Evolutionary conservation across 64 coral and sea anemone species (phyloP), one percentile per base, ranked within the genome.

Genomic region (Stylophora pistillata): DNA sequence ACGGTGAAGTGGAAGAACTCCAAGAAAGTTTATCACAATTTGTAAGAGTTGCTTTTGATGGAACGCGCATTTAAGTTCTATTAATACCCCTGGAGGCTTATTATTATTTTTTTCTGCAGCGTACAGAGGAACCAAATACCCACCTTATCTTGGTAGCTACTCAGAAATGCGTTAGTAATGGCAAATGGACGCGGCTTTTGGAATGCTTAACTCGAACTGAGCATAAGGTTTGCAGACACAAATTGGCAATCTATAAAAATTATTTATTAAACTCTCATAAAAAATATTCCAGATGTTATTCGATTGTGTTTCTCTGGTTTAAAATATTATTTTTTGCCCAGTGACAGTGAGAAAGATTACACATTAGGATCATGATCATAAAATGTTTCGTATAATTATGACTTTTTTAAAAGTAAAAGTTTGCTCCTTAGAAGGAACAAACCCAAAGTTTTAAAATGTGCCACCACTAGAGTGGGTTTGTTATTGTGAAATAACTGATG

Each of bases 131-230:
- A 20, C 80, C 80, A 15, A 84, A 32, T 84, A 65, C 80, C 23
- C 61, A 84, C 80, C 80, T 84, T 2, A 84, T 84, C 21, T 53
- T 84, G 20, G 80, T 84, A 68, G 60, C 80, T 84, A 21, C 23
- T 53, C 33, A 84, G 34, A 84, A 84, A 15, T 84, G 80, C 59
- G 65, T 84, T 37, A 63, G 53, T 15, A 70, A 15, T 70, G 80
- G 61, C 0, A 84, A 84, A 23, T 54, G 20, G 61, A 84, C 32
- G 16, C 29, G 69, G 28, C 80, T 84, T 68, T 60, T 70, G 17
- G 80, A 84, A 13, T 7, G 20, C 69, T 69, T 84, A 18, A 69
- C 80, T 84, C 59, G 30, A 31, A 37, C 80, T 23, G 61, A 84
- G 5, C 20, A 84, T 84, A 65, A 84, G 80, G 80, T 84, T 69